Evolutionary conservation across 2,113 vertebrate species (phyloP).

Genomic region (Gnathonemus longibarbis): DNA sequence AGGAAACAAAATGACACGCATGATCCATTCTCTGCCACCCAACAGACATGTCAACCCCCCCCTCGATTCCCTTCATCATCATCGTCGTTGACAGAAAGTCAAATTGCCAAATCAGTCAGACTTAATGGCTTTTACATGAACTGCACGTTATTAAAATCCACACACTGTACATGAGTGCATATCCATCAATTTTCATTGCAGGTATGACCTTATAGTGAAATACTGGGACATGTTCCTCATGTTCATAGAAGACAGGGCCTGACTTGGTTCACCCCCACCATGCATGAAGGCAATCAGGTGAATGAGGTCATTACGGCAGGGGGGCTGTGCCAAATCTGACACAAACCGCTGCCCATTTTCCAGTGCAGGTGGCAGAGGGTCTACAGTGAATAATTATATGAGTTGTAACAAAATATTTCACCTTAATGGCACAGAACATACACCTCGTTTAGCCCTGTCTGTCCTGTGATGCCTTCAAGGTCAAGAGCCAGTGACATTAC

Average conservation of each 20-base stretch:
- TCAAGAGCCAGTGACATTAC: constrained; percentile 42
- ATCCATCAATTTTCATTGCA: neutral
- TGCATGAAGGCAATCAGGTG: constrained; percentile 31
- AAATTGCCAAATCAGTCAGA: neutral
- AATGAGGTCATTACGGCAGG: constrained; percentile 26
- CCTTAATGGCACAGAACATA: constrained; percentile 27
- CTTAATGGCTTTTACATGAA: constrained; percentile 1
- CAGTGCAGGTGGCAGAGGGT: constrained; percentile 27
- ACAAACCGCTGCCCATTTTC: neutral
- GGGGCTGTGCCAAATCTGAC: constrained; percentile 10
- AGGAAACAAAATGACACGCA: neutral
- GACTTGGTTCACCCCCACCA: neutral
- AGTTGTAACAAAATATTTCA: constrained; percentile 27
- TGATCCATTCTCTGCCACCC: neutral
- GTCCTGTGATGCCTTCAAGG: constrained; percentile 22
- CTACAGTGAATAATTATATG: constrained; percentile 33
- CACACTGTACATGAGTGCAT: neutral
- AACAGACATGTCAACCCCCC: neutral
- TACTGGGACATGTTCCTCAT: neutral
- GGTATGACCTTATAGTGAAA: neutral
- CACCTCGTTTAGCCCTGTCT: neutral
- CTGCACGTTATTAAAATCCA: neutral
- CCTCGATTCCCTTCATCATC: neutral
- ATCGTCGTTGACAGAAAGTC: neutral
- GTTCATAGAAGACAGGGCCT: neutral